These are phyloP conservation scores for Sinocyclocheilus rhinocerous DNA, from an alignment of 2,113 vertebrate genomes.

Conservation along the genomic window DNA sequence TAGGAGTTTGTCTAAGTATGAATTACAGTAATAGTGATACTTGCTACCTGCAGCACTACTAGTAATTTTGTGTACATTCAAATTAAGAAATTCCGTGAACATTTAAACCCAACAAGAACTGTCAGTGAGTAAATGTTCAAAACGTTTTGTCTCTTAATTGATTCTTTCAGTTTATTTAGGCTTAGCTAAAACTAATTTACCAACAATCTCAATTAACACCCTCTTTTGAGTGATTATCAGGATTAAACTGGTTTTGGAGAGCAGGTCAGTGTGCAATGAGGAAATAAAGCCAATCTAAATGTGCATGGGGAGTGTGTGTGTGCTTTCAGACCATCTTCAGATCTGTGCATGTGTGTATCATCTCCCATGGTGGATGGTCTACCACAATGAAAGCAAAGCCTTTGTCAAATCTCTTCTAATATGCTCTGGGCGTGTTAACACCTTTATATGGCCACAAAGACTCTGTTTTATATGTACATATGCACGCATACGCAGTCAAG, in stretches of 20 bases:
- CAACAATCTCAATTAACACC: not conserved
- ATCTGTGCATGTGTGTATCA: not conserved
- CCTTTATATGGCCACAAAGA: slow-evolving; percentile 37
- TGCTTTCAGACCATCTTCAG: not conserved
- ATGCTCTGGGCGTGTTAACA: slow-evolving; percentile 52
- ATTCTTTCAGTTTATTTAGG: not conserved
- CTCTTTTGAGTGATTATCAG: not conserved
- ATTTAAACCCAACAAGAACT: not conserved
- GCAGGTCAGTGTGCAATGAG: not conserved
- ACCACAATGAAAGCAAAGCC: slow-evolving; percentile 33
- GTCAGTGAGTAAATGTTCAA: not conserved
- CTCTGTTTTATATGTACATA: slow-evolving; percentile 19
- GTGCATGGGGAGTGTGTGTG: not conserved
- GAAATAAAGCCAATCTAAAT: not conserved
- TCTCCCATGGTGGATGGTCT: slow-evolving; percentile 25
- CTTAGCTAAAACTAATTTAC: not conserved
- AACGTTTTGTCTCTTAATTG: not conserved
- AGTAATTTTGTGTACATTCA: not conserved
- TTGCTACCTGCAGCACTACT: not conserved
- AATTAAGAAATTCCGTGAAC: not conserved
- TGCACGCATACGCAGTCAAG: not conserved
- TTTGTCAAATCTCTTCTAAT: slow-evolving; percentile 23
- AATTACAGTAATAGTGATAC: no score
- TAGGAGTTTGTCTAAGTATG: not conserved
- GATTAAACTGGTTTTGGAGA: not conserved